Conservation (phyloP, 2,888 invertebrate species). For the Drosophila mercatorum region DNA sequence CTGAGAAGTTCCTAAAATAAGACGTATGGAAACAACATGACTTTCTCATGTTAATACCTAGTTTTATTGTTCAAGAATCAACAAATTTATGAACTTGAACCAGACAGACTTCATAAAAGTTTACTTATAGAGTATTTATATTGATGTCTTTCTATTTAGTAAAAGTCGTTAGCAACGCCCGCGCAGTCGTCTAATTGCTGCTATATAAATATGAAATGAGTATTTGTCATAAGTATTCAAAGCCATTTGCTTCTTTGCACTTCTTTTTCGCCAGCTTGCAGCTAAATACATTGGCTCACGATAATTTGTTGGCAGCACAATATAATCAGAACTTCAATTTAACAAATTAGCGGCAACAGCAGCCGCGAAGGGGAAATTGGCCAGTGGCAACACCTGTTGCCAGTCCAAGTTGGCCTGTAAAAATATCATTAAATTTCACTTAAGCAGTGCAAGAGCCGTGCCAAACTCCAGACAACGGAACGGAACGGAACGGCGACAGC, state of each 20-base stretch:
- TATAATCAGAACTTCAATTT: conserved; percentile 61
- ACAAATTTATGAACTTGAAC: too few species aligned
- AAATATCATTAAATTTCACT: conserved; percentile 76
- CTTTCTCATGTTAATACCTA: background rate
- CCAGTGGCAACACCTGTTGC: conserved; percentile 65
- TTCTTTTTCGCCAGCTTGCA: background rate
- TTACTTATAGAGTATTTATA: background rate
- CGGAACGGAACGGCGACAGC: background rate
- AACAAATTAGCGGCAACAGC: conserved; percentile 60
- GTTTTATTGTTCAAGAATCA: background rate
- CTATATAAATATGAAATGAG: conserved; percentile 12
- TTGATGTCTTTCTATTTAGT: conserved; percentile 12
- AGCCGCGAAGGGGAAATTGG: conserved; percentile 32
- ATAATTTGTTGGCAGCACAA: conserved; percentile 43
- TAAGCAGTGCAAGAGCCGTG: conserved; percentile 59
- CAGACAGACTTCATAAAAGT: too few species aligned
- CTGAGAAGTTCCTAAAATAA: background rate
- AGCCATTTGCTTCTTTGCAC: background rate
- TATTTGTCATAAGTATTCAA: background rate
- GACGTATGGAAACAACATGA: background rate
- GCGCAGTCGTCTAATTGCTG: conserved; percentile 5
- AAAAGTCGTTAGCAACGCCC: conserved; percentile 28
- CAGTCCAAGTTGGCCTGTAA: conserved; percentile 44
- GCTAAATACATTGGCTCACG: conserved; percentile 17
- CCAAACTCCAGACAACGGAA: conserved; percentile 35